Conservation (phyloP, 2,113 vertebrate genomes). For the Vulpes ferrilata region DNA sequence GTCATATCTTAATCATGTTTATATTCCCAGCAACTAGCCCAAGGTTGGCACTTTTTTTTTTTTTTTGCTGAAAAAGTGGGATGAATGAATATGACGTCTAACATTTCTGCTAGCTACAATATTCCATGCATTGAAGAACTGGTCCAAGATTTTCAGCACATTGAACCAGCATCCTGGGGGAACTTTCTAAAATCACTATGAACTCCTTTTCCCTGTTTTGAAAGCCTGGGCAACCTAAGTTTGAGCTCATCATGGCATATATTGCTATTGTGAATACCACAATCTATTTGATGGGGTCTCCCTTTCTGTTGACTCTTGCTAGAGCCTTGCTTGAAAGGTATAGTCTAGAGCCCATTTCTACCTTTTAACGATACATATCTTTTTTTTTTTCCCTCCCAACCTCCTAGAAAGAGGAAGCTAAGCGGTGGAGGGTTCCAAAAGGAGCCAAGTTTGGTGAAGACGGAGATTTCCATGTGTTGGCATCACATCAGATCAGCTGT, state of each 20-base stretch:
- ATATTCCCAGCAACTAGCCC: not conserved
- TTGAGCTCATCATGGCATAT: not conserved
- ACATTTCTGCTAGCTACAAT: not conserved
- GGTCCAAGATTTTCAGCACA: not conserved
- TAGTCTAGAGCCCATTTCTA: not conserved
- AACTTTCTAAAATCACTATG: not conserved
- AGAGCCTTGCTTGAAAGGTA: not conserved
- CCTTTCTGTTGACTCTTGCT: not conserved
- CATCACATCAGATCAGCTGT: fast-evolving
- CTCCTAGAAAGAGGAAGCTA: not conserved
- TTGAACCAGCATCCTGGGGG: not conserved
- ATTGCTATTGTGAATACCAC: not conserved
- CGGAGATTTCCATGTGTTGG: not conserved
- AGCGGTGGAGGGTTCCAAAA: not conserved
- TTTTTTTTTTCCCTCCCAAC: not conserved
- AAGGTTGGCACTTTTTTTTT: not conserved
- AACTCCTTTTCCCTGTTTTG: not conserved
- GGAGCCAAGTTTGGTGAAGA: not conserved
- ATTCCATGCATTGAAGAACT: not conserved
- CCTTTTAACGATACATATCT: not conserved
- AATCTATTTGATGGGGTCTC: not conserved
- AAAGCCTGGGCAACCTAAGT: not conserved
- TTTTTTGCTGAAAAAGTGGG: not conserved
- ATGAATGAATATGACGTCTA: not conserved
- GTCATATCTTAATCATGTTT: not conserved